Evolutionary conservation across 1,140 invertebrate genomes (phyloP).

Genomic region (Cephus cinctus): DNA sequence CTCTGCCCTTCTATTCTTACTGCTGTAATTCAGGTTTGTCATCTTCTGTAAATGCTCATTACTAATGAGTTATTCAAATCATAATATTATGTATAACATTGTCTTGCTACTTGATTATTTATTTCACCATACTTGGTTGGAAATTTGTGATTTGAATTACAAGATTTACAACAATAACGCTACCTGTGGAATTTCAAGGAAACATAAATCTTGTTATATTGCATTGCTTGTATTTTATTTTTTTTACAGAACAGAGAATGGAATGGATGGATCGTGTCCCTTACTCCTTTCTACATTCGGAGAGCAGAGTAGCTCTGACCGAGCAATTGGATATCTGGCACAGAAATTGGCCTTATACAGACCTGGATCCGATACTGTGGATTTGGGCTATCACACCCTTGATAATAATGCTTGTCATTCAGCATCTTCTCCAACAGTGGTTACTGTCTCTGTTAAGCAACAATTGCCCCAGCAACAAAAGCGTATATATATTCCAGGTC

Average conservation of each 20-base stretch:
- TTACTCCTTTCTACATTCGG: constrained; percentile 38
- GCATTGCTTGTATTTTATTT: constrained; percentile 4
- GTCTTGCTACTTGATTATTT: neutral
- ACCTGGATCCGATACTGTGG: constrained; percentile 40
- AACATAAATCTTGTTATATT: constrained; percentile 8
- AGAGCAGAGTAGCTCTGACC: constrained; percentile 30
- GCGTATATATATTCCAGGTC: constrained; percentile 14
- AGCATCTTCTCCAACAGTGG: constrained; percentile 29
- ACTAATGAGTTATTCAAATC: constrained; percentile 16
- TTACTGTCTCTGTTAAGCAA: constrained; percentile 22
- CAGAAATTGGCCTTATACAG: constrained; percentile 39
- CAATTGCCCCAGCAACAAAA: constrained; percentile 23
- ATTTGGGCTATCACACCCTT: constrained; percentile 49
- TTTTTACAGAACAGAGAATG: constrained; percentile 43
- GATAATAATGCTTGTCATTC: constrained; percentile 45
- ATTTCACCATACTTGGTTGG: neutral
- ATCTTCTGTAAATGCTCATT: too few relatives aligned
- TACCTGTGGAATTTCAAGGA: neutral
- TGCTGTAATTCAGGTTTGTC: constrained; percentile 30
- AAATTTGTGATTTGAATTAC: neutral
- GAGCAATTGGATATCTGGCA: constrained; percentile 26
- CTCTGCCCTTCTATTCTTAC: constrained; percentile 26
- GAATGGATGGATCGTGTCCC: constrained; percentile 49
- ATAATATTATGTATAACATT: neutral
- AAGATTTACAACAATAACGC: neutral